Base-by-base conservation (phyloP, 2,113 vertebrate species). In the Chamaetylas fuelleborni region DNA sequence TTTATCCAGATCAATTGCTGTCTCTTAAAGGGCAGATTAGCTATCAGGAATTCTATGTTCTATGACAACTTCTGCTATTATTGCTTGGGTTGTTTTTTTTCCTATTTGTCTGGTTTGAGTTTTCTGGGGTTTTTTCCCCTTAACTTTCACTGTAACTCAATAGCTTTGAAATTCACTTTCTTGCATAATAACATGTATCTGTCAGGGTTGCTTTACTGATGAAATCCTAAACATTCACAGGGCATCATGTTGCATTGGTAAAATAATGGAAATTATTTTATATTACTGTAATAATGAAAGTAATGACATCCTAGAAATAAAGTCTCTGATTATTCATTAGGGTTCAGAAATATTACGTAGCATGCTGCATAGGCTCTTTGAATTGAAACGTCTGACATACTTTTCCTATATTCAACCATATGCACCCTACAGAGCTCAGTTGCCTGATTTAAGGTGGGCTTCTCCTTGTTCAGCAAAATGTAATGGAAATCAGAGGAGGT, bases 81-180 rank as follows among this genome's bases (percentile, higher is more conserved):
- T 43, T 56, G 12, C 3, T 7, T n/a, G 28, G 8, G 4, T 73
- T 26, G 1, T 4, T 12, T 4, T 26, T 29, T 56, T 20, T 26
- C 3, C 6, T 5, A 7, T 51, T 19, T 56, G 0, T 45, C 61
- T 84, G 17, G 1, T 42, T 57, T 54, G 11, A 3, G 3, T 11
- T n/a, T 79, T 40, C 6, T 18, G 11, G 9, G 1, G 1, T 11
- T 42, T 61, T 64, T 61, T 64, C 2, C 1, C 12, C 17, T 76
- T 85, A 64, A 18, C 8, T 40, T 85, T 38, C 14, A 61, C 12
- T 45, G 12, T 80, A 82, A 66, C 18, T 86, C 26, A 53, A 34
- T 5, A 77, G 31, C 23, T 85, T 84, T 77, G 12, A 56, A 48
- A 73, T 81, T 88, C 33, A 57, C 14, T 80, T 88, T 65, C 15